Percentiles rank a stretch among this genome's conserved stretches.
These are phyloP conservation scores for Gorilla gorilla DNA, from an alignment of 2,113 vertebrate species.

Conservation along the genomic window DNA sequence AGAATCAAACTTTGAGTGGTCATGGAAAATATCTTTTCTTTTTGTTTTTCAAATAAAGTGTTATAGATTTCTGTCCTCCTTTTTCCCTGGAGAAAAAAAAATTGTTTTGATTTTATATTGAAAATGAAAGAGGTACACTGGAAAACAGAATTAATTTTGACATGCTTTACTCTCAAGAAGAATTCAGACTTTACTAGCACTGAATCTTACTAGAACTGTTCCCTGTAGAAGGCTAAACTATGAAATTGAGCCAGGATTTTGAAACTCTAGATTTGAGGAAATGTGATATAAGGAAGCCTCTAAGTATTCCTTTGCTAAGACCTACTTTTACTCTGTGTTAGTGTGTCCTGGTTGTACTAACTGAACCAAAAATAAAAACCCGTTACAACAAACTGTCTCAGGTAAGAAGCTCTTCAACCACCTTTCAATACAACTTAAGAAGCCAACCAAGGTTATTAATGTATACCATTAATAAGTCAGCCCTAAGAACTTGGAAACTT, in stretches of 20 bases:
- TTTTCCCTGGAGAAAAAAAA: background rate
- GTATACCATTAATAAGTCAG: background rate
- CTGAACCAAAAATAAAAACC: background rate
- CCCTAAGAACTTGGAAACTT: background rate
- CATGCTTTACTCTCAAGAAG: background rate
- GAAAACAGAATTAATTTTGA: slow-evolving; percentile 51
- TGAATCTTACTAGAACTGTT: background rate
- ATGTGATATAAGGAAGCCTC: background rate
- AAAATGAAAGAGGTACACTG: background rate
- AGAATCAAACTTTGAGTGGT: background rate
- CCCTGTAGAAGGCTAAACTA: background rate
- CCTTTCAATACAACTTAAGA: background rate
- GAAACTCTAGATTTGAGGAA: background rate
- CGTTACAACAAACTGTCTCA: background rate
- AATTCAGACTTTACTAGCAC: background rate
- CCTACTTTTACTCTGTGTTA: background rate
- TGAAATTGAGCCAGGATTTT: background rate
- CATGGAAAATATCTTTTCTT: background rate
- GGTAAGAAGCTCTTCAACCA: background rate
- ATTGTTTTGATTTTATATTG: background rate
- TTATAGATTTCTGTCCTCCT: background rate
- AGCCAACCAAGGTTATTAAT: background rate
- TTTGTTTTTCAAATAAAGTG: background rate
- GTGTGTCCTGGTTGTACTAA: background rate
- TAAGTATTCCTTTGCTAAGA: background rate